A percentile compares a stretch with the other conserved stretches of the same genome.
These are phyloP conservation scores for Lophius americanus DNA, from an alignment of 2,797 vertebrate genomes.

Conservation along the genomic window DNA sequence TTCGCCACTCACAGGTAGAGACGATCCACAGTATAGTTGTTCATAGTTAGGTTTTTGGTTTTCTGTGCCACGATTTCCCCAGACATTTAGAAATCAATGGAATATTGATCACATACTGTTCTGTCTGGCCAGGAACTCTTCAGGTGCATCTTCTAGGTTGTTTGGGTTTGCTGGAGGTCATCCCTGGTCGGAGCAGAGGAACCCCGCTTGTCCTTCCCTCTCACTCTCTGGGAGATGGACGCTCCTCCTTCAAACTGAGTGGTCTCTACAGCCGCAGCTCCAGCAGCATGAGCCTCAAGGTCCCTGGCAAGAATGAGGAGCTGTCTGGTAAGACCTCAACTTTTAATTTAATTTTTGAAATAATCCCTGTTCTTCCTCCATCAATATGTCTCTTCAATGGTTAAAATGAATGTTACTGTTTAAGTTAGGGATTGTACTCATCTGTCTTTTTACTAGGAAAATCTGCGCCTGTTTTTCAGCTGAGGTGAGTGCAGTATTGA, in stretches of 20 bases:
- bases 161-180: conserved; percentile 83
- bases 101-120: neutral
- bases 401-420: neutral
- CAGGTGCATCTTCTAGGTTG: conserved; percentile 88
- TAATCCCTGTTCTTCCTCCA: neutral
- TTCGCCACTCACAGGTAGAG: conserved; percentile 88
- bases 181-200: conserved; percentile 83
- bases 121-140: conserved; percentile 80
- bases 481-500: conserved; percentile 89
- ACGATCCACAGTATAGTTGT: neutral
- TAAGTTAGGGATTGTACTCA: neutral
- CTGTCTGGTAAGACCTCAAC: conserved; percentile 74
- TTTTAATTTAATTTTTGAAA: neutral
- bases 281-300: conserved; percentile 89
- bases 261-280: conserved; percentile 87
- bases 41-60: neutral
- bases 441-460: neutral
- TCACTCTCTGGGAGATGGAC: conserved; percentile 80
- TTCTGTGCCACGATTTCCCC: neutral
- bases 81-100: neutral
- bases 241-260: conserved; percentile 83
- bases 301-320: conserved; percentile 85
- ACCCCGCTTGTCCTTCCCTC: conserved; percentile 76
- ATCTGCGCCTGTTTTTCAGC: conserved; percentile 61
- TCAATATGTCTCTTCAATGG: neutral